A percentile compares a stretch with the other conserved stretches of the same genome.
Conservation (phyloP, 2,888 invertebrate species). For the Drosophila monieri region DNA sequence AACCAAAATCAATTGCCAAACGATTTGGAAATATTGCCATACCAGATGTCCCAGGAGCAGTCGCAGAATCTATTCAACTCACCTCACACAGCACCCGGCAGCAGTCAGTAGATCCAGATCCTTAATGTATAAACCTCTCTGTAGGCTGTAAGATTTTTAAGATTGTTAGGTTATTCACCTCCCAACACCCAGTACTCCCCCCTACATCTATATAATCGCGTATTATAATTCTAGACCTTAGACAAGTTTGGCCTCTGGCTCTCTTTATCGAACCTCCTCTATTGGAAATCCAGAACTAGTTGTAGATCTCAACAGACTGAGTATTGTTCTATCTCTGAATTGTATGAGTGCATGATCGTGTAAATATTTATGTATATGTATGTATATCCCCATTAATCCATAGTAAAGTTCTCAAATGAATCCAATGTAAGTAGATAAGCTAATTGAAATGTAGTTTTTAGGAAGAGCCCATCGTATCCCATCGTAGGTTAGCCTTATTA, state of each 20-base stretch:
- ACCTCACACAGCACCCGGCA: slow-evolving; percentile 62
- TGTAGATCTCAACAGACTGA: slow-evolving; percentile 78
- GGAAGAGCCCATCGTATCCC: slow-evolving; percentile 56
- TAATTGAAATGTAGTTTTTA: slow-evolving; percentile 10
- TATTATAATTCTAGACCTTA: slow-evolving; percentile 37
- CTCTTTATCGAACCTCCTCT: slow-evolving; percentile 29
- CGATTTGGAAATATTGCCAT: slow-evolving; percentile 83
- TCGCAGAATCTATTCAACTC: slow-evolving; percentile 83
- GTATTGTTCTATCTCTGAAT: slow-evolving; percentile 51
- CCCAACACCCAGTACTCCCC: not conserved
- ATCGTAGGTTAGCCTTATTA: slow-evolving; percentile 46
- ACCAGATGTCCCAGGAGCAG: slow-evolving; percentile 84
- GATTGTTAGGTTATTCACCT: not conserved
- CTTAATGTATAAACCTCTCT: slow-evolving; percentile 30
- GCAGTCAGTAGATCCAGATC: slow-evolving; percentile 58
- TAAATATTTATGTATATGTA: slow-evolving; percentile 5
- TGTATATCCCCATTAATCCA: slow-evolving; percentile 2
- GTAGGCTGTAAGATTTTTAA: slow-evolving; percentile 3
- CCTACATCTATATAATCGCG: not conserved
- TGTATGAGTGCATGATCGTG: not conserved
- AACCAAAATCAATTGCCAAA: slow-evolving; percentile 76
- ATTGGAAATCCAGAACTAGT: slow-evolving; percentile 51
- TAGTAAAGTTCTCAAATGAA: slow-evolving; percentile 52
- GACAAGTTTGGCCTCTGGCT: slow-evolving; percentile 38
- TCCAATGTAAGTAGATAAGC: slow-evolving; percentile 10